Evolutionary conservation across 2,888 invertebrate species (phyloP).

Genomic region (Drosophila buzzatii): DNA sequence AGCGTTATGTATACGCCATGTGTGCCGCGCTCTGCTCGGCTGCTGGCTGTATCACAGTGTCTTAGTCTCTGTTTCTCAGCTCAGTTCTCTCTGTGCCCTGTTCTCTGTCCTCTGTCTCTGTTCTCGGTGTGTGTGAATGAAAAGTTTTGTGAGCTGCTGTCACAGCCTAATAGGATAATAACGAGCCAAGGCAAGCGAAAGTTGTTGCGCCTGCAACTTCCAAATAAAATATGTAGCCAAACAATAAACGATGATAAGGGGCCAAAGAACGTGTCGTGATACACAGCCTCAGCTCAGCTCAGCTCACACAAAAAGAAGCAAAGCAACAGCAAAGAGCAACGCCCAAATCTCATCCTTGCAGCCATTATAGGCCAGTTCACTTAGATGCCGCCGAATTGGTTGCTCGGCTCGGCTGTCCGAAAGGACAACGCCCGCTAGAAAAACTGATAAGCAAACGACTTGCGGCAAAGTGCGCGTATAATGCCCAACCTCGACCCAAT

Average conservation of each 20-base stretch:
- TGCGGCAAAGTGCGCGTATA: conserved; percentile 75
- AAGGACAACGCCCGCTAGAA: conserved; percentile 51
- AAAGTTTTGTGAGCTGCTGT: conserved; percentile 74
- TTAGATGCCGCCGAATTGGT: conserved; percentile 39
- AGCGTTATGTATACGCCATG: conserved; percentile 76
- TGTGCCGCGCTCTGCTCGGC: conserved; percentile 26
- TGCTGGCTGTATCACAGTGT: conserved; percentile 26
- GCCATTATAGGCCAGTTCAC: conserved; percentile 60
- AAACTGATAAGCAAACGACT: conserved; percentile 82
- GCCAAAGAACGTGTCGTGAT: conserved; percentile 70
- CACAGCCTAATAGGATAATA: conserved; percentile 80
- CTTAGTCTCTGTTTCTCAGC: conserved; percentile 11
- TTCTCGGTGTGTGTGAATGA: conserved; percentile 53
- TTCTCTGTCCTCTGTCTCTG: no score
- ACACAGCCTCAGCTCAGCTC: no score
- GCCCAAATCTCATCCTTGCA: conserved; percentile 16
- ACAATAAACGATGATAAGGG: conserved; percentile 79
- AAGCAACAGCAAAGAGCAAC: not conserved
- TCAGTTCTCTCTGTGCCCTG: no score
- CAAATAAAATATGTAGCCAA: conserved; percentile 71
- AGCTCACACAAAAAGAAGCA: not conserved
- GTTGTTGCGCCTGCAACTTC: conserved; percentile 76
- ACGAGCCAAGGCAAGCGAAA: conserved; percentile 73
- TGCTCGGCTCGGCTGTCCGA: conserved; percentile 27
- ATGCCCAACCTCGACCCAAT: conserved; percentile 46